Conservation (phyloP, 2,113 vertebrate species). For the Plecotus auritus region DNA sequence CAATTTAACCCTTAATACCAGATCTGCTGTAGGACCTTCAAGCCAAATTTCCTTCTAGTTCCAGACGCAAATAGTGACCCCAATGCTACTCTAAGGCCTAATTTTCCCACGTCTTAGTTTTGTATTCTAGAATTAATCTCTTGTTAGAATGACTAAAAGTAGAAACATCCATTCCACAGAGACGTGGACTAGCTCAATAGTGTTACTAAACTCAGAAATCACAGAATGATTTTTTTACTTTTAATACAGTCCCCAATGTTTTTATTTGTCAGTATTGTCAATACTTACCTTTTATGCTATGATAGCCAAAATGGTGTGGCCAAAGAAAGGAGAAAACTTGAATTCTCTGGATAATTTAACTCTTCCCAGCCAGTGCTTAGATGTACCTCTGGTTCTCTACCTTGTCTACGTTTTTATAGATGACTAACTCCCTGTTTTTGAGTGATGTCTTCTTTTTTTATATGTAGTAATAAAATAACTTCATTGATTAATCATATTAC, state of each 20-base stretch:
- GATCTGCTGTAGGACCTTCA: neutral
- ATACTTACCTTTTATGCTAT: neutral
- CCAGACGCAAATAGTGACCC: neutral
- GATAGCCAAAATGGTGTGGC: neutral
- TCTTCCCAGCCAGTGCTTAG: neutral
- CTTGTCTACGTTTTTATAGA: neutral
- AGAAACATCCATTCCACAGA: neutral
- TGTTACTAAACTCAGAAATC: neutral
- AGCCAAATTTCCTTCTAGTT: neutral
- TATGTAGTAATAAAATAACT: neutral
- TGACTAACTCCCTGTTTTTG: neutral
- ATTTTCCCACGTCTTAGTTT: neutral
- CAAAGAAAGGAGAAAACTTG: neutral
- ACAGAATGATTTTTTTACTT: neutral
- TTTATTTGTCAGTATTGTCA: neutral
- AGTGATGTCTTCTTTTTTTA: neutral
- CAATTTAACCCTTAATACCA: neutral
- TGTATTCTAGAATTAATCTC: neutral
- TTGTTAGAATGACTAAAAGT: neutral
- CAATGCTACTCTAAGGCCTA: neutral
- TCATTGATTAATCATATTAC: neutral
- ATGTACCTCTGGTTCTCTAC: neutral
- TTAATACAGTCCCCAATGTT: neutral
- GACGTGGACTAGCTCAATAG: neutral
- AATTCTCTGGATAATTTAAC: neutral